Evolutionary conservation across 2,797 vertebrate genomes (phyloP).

Genomic region (Mormyrops attenuatus): DNA sequence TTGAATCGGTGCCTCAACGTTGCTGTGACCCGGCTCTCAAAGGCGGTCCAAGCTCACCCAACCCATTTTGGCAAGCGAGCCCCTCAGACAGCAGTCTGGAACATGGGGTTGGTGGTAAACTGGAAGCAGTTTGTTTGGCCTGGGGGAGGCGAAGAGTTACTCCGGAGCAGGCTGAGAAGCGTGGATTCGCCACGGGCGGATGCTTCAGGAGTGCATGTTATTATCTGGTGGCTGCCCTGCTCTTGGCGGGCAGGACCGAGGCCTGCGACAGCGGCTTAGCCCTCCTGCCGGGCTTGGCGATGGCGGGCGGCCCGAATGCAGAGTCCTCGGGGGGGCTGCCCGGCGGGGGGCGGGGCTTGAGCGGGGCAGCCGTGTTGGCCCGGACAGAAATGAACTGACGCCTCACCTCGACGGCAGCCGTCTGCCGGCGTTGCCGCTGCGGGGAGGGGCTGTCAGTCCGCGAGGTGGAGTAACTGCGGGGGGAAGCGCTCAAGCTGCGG

Average conservation of each 20-base stretch:
- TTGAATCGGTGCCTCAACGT: not conserved
- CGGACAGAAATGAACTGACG: constrained; percentile 56
- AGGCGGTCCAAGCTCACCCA: not conserved
- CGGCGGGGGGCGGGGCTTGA: constrained; percentile 50
- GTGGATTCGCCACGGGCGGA: not conserved
- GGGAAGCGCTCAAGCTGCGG: constrained; percentile 74
- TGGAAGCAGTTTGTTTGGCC: constrained; percentile 26
- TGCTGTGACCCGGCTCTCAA: not conserved
- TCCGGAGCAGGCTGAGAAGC: constrained; percentile 26
- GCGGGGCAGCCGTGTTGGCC: constrained; percentile 50
- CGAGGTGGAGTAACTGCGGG: constrained; percentile 65
- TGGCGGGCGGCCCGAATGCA: constrained; percentile 43
- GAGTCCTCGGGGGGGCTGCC: constrained; percentile 51
- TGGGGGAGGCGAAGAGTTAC: constrained; percentile 23
- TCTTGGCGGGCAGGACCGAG: constrained; percentile 53
- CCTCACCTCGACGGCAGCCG: constrained; percentile 41
- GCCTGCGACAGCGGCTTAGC: constrained; percentile 52
- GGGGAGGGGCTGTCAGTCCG: constrained; percentile 84
- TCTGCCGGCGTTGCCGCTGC: constrained; percentile 64
- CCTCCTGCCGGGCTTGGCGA: constrained; percentile 62
- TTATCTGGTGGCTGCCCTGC: constrained; percentile 70
- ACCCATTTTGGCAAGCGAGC: not conserved
- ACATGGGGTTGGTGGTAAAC: constrained; percentile 1
- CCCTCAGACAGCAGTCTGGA: not conserved
- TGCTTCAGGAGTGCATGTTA: constrained; percentile 48